A percentile compares a stretch with the other conserved stretches of the same genome.
These are phyloP conservation scores for Lophius americanus DNA, from an alignment of 2,797 vertebrate genomes.

Conservation along the genomic window DNA sequence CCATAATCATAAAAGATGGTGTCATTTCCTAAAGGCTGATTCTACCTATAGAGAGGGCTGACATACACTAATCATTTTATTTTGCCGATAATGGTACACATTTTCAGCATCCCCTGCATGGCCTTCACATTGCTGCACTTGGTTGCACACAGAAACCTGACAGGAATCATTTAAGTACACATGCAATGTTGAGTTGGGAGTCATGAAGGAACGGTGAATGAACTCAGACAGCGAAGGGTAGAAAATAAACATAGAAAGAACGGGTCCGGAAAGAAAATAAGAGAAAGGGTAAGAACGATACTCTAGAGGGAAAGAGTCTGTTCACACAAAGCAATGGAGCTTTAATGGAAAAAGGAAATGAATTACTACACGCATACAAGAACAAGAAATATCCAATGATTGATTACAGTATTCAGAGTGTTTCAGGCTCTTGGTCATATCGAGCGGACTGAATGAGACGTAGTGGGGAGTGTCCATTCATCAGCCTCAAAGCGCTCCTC, in stretches of 20 bases:
- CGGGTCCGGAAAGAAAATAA: background rate
- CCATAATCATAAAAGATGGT: background rate
- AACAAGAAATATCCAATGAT: constrained; percentile 27
- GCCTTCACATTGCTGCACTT: background rate
- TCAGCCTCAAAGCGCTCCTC: constrained; percentile 19
- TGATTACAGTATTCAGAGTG: constrained; percentile 3
- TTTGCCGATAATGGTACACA: background rate
- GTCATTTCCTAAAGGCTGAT: background rate
- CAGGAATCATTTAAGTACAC: background rate
- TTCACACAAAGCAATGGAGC: background rate
- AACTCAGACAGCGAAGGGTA: constrained; percentile 1
- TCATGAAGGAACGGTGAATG: constrained; percentile 15
- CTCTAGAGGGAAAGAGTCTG: background rate
- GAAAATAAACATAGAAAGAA: background rate
- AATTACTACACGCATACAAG: constrained; percentile 13
- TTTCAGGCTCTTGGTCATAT: constrained; percentile 9
- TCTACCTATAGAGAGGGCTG: background rate
- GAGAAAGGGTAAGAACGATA: background rate
- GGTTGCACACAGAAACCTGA: background rate
- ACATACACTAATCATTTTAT: background rate
- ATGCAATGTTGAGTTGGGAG: constrained; percentile 31
- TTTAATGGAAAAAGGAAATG: constrained; percentile 20
- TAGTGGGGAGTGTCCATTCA: constrained; percentile 23
- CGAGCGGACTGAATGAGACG: constrained; percentile 14
- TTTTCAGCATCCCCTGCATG: constrained; percentile 4